These are phyloP conservation scores for Hirtodrosophila duncani DNA, from an alignment of 2,888 invertebrate species.

Conservation along the genomic window DNA sequence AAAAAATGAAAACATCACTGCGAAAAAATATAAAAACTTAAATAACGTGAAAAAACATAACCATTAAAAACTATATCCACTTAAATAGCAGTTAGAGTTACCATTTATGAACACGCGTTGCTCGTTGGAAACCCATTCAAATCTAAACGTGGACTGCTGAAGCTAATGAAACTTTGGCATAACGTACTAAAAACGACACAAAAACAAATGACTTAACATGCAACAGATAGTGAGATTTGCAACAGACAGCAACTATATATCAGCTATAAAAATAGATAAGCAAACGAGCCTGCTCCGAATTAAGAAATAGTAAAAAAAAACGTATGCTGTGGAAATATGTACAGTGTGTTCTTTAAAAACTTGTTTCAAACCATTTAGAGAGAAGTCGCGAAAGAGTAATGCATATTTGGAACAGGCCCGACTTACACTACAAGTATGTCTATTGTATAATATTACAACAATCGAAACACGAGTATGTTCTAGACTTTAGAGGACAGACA, in stretches of 20 bases:
- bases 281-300: constrained; percentile 26
- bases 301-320: constrained; percentile 57
- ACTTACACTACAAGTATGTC: too few species aligned
- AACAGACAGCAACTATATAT: constrained; percentile 38
- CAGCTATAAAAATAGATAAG: constrained; percentile 10
- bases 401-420: too few species aligned
- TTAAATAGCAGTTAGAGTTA: constrained; percentile 35
- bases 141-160: constrained; percentile 35
- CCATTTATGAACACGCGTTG: constrained; percentile 40
- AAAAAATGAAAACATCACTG: constrained; percentile 14
- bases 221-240: constrained; percentile 35
- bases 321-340: too few species aligned
- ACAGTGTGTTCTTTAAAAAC: too few species aligned
- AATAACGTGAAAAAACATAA: constrained; percentile 29
- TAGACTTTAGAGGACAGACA: too few species aligned
- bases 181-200: constrained; percentile 58
- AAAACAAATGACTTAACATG: constrained; percentile 50
- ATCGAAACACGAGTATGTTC: constrained; percentile 65
- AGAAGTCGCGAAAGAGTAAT: too few species aligned
- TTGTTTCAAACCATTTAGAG: too few species aligned
- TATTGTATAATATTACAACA: too few species aligned
- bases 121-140: constrained; percentile 22
- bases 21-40: constrained; percentile 17
- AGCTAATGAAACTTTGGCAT: constrained; percentile 46
- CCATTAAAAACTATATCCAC: constrained; percentile 30